These are phyloP conservation scores for Hetaerina americana DNA, from an alignment of 1,140 invertebrate genomes.

Conservation along the genomic window DNA sequence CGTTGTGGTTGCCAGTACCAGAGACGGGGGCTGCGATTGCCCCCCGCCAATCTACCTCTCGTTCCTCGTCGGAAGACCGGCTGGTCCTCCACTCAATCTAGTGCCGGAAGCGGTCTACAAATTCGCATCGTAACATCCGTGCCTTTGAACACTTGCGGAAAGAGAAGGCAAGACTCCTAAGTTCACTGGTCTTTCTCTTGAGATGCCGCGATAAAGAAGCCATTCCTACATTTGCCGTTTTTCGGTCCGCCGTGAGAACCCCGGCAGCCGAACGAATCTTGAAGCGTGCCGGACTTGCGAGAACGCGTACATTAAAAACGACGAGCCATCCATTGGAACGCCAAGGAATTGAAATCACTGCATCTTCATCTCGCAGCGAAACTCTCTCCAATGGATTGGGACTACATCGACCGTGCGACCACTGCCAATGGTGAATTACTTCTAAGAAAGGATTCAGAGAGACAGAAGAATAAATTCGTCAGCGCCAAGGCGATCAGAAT, in stretches of 20 bases:
- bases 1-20: too few species aligned
- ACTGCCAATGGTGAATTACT: neutral
- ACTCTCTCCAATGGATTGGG: neutral
- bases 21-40: too few species aligned
- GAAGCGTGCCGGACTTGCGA: neutral
- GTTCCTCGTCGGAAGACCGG: too few species aligned
- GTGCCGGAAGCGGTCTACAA: too few species aligned
- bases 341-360: neutral
- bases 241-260: neutral
- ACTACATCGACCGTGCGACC: neutral
- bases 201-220: neutral
- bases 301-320: neutral
- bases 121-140: neutral
- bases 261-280: neutral
- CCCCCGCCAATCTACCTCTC: too few species aligned
- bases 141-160: neutral
- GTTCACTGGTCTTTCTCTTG: neutral
- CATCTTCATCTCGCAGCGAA: neutral
- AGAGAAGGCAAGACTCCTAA: neutral
- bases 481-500: too few species aligned
- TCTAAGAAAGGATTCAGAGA: neutral
- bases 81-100: too few species aligned
- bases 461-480: too few species aligned
- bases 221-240: neutral
- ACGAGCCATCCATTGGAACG: neutral